Base-by-base conservation (phyloP, 2,113 vertebrate genomes). In the Semicossyphus pulcher region DNA sequence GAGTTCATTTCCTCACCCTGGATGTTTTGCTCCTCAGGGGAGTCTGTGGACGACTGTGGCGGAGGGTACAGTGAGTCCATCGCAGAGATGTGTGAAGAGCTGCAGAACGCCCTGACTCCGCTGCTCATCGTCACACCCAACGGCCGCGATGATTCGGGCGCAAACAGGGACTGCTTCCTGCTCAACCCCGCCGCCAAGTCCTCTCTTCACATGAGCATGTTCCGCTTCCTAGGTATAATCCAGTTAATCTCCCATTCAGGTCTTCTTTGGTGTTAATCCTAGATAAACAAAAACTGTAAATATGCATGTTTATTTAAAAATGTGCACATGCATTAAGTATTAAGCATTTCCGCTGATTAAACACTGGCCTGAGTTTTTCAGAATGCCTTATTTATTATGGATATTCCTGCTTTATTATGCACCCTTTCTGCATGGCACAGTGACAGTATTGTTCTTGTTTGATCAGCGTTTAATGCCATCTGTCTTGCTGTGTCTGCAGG, bases 31-130 rank as follows among this genome's bases (percentile, higher is more conserved):
- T 51, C 15, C 53, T 28, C 82, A 99, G 98, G 98, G 2, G 98
- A 99, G 86, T 99, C 98, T 1, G 98, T 99, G 88, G 98, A 99
- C 53, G 98, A 99, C 78, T 99, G 98, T 1, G 98, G 98, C 5
- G 98, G 97, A 4, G 98, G 98, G 75, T 99, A 99, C 80, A 99
- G 98, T 6, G 98, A 99, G 90, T 99, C 98, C 32, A 99, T 99
- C 20, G 97, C 97, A 1, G 98, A 99, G 88, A 98, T 99, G 95
- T 99, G 98, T 0, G 98, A 99, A 81, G 98, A 99, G 89, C 95
- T 99, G 71, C 98, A 99, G 93, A 99, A 99, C 5, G 96, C 97
- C 2, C 93, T 99, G 83, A 99, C 98, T 0, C 98, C 97, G 0
- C 94, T 99, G 45, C 94, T 99, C 81, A 99, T 99, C 8, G 97